Base-by-base conservation (phyloP, 2,113 vertebrate species). In the Campylorhamphus procurvoides region DNA sequence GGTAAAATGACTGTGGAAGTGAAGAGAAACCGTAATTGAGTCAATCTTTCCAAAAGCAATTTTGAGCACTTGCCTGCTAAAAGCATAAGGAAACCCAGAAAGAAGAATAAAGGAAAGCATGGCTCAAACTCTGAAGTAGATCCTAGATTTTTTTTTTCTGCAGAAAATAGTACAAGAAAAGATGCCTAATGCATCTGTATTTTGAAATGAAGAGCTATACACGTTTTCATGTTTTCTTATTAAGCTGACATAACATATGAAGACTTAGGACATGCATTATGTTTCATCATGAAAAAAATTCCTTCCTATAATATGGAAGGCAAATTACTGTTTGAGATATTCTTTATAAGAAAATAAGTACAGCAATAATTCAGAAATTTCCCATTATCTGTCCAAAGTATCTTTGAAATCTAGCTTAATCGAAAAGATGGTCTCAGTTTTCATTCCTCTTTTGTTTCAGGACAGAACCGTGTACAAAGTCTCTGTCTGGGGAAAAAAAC, bases 31-130 rank as follows among this genome's bases (percentile, higher is more conserved):
- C 88, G 69, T 90, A 91, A 94, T 92, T 6, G 8, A 91, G 62
- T 60, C 59, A 79, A 85, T 86, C 60, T 86, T 84, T 69, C 40
- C 66, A 64, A 77, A 94, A 83, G 58, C 31, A 77, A 93, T 96
- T 93, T 87, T 87, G 59, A 89, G 63, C 60, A 77, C 55, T 82
- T 79, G 42, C 18, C 9, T 79, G n/a, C 28, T 82, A 73, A 87
- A 94, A 80, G 29, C 47, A 75, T 66, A 89, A 74, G 42, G 39
- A 85, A 91, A 74, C 62, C 27, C 19, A 68, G 46, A 87, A 87
- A 85, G 31, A 66, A 89, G n/a, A 81, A 88, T 60, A 87, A 62
- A 82, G 46, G 40, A 80, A 5, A 88, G 4, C 53, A 82, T 35
- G 71, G 40, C 60, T 92, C 64, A 92, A 83, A 84, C 14, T 59